Conservation (phyloP, 2,888 invertebrate genomes). For the Hyles lineata region DNA sequence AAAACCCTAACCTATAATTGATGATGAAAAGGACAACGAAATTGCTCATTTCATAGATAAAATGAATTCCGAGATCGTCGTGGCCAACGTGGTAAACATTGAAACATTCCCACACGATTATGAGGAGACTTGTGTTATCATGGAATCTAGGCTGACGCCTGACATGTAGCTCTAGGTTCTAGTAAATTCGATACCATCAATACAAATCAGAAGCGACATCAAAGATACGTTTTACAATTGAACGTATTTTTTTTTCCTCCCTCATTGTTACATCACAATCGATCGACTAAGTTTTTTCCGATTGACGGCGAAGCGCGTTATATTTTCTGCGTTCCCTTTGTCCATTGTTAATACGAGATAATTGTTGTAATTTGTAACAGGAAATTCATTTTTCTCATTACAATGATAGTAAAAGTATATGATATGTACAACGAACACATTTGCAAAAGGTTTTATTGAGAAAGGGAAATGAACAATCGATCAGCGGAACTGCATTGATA, state of each 20-base stretch:
- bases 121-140: too few relatives aligned
- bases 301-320: conserved; percentile 20
- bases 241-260: conserved; percentile 9
- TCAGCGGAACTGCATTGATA: not conserved
- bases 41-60: too few relatives aligned
- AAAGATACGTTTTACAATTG: conserved; percentile 13
- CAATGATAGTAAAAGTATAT: conserved; percentile 17
- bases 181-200: not conserved
- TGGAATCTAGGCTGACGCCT: too few relatives aligned
- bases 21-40: too few relatives aligned
- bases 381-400: conserved; percentile 36
- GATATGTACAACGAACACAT: not conserved
- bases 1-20: too few relatives aligned
- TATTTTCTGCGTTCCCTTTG: conserved; percentile 46
- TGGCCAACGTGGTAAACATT: too few relatives aligned
- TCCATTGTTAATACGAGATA: conserved; percentile 50
- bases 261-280: conserved; percentile 18
- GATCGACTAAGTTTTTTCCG: conserved; percentile 14
- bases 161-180: not conserved
- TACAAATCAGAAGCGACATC: not conserved
- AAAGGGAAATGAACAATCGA: not conserved
- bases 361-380: conserved; percentile 45
- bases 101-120: too few relatives aligned
- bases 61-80: too few relatives aligned
- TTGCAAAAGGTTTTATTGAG: not conserved